phyloP scores from a whole-genome alignment of 2,797 vertebrate species.

The Anguilla anguilla region DNA sequence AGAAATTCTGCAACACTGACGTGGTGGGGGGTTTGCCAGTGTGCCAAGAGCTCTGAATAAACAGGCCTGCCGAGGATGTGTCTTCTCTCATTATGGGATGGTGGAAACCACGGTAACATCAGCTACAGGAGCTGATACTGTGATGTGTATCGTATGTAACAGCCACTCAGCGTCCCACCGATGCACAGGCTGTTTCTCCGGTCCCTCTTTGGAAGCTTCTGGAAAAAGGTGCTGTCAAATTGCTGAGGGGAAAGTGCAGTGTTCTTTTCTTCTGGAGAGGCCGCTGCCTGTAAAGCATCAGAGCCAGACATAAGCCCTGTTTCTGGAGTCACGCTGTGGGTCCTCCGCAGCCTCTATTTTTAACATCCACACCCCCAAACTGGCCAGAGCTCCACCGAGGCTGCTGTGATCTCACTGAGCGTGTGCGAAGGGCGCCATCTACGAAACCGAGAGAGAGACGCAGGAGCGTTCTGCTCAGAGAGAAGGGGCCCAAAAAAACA shows the following conservation, averaged over 20 bases:
- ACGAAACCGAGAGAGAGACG: slow-evolving; percentile 74
- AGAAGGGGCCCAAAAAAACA: slow-evolving; percentile 52
- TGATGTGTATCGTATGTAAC: neutral
- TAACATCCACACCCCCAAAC: slow-evolving; percentile 73
- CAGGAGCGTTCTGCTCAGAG: slow-evolving; percentile 73
- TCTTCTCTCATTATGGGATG: neutral
- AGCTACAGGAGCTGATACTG: neutral
- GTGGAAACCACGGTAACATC: neutral
- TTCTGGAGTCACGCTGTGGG: slow-evolving; percentile 68
- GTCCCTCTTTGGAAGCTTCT: slow-evolving; percentile 39
- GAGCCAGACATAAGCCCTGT: slow-evolving; percentile 63
- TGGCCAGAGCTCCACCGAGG: slow-evolving; percentile 71
- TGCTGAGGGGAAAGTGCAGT: neutral
- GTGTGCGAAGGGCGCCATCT: slow-evolving; percentile 76
- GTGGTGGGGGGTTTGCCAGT: neutral
- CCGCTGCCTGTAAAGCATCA: slow-evolving; percentile 68
- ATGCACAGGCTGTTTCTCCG: neutral
- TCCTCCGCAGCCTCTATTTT: slow-evolving; percentile 76
- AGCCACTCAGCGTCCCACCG: neutral
- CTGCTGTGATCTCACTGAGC: slow-evolving; percentile 79
- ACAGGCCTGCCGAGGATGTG: neutral
- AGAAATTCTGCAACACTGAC: neutral
- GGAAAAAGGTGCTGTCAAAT: slow-evolving; percentile 51
- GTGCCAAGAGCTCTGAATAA: neutral
- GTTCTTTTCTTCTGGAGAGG: slow-evolving; percentile 40